phyloP scores from a whole-genome alignment of 2,797 vertebrate genomes.

The Cygnus olor region DNA sequence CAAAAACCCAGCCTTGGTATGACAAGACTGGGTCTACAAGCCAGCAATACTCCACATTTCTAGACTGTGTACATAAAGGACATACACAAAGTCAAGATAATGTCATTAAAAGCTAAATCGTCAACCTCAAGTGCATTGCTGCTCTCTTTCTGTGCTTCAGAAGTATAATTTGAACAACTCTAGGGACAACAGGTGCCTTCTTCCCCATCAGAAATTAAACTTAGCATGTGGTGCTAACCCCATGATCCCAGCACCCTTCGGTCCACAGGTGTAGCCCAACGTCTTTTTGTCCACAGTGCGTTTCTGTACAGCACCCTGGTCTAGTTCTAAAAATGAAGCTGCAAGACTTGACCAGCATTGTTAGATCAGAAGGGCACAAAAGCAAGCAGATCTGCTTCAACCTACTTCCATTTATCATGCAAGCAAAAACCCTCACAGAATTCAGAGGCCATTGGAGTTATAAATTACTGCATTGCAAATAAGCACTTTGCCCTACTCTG shows the following conservation, averaged over 20 bases:
- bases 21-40: not conserved
- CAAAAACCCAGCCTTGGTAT: not conserved
- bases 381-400: not conserved
- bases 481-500: constrained; percentile 37
- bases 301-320: not conserved
- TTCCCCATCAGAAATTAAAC: not conserved
- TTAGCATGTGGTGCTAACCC: not conserved
- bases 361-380: not conserved
- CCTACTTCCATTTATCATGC: not conserved
- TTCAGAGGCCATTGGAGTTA: not conserved
- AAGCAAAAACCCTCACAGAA: constrained; percentile 25
- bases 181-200: not conserved
- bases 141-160: not conserved
- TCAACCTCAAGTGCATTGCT: not conserved
- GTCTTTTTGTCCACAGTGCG: not conserved
- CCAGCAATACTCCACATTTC: not conserved
- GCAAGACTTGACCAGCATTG: not conserved
- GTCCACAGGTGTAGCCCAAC: not conserved
- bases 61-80: not conserved
- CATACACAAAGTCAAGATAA: not conserved
- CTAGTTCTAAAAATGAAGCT: not conserved
- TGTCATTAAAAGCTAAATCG: not conserved
- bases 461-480: constrained; percentile 19
- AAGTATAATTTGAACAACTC: not conserved
- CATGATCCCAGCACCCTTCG: not conserved